Evolutionary conservation across 2,888 invertebrate species (phyloP).

Genomic region (Diloba caeruleocephala): DNA sequence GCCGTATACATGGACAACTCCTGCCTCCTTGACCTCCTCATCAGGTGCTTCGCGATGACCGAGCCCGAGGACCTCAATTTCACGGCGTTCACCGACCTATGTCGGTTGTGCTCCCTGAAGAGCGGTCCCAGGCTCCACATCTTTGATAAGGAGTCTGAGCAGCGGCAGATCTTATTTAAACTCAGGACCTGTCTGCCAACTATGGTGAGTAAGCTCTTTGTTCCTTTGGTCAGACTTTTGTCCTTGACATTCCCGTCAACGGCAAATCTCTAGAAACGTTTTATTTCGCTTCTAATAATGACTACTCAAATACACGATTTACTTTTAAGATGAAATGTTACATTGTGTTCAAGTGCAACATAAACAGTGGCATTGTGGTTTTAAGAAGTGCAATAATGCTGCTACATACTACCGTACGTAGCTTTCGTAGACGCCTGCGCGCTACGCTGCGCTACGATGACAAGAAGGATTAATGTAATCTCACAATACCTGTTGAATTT

Average conservation of each 20-base stretch:
- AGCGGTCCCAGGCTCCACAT: slow-evolving; percentile 92
- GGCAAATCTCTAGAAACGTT: slow-evolving; percentile 18
- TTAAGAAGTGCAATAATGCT: slow-evolving; percentile 57
- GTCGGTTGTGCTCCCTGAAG: slow-evolving; percentile 92
- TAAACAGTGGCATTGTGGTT: slow-evolving; percentile 57
- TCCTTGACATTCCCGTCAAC: slow-evolving; percentile 47
- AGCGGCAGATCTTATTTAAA: slow-evolving; percentile 92
- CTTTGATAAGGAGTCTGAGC: slow-evolving; percentile 92
- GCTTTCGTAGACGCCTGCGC: slow-evolving; percentile 83
- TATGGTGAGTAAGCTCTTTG: slow-evolving; percentile 87
- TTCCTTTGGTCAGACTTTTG: slow-evolving; percentile 44
- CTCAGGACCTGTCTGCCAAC: slow-evolving; percentile 91
- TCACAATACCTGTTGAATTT: slow-evolving; percentile 72
- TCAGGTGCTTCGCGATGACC: slow-evolving; percentile 90
- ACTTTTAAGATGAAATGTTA: slow-evolving; percentile 11
- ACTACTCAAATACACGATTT: background rate
- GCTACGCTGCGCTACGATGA: slow-evolving; percentile 74
- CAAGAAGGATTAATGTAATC: slow-evolving; percentile 53
- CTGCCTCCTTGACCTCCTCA: slow-evolving; percentile 89
- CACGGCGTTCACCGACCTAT: slow-evolving; percentile 91
- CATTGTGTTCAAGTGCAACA: slow-evolving; percentile 34
- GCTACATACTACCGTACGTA: slow-evolving; percentile 68
- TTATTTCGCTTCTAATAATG: background rate
- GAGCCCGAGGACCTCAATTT: slow-evolving; percentile 92
- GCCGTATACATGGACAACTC: slow-evolving; percentile 89